Evolutionary conservation across 30 jellyfish, hydroid and myxozoan genomes (phyloP).

Genomic region (Nemopilema nomurai): DNA sequence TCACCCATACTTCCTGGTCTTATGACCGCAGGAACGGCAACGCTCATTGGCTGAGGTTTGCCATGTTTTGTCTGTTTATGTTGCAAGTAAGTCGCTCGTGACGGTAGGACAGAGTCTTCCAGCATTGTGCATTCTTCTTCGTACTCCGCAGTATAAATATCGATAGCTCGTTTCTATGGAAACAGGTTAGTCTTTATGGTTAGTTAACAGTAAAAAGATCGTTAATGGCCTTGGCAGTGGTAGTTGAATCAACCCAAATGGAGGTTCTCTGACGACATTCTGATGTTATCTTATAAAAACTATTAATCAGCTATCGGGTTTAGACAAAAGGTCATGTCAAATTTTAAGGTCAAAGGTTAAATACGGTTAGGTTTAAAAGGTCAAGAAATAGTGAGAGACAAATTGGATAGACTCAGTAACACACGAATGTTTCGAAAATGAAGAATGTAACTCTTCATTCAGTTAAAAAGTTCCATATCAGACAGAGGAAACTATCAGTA

Average conservation of each 20-base stretch:
- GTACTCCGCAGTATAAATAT: slow-evolving; percentile 74
- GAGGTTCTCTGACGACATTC: neutral
- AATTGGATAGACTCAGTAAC: too few species aligned
- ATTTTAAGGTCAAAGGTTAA: neutral
- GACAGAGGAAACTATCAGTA: too few species aligned
- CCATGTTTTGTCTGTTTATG: slow-evolving; percentile 70
- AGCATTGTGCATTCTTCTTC: slow-evolving; percentile 91
- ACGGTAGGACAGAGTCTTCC: slow-evolving; percentile 88
- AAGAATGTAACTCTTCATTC: too few species aligned
- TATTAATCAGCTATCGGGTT: too few species aligned
- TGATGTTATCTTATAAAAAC: too few species aligned
- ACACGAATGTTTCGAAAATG: too few species aligned
- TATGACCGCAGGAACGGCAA: slow-evolving; percentile 93
- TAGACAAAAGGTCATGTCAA: neutral
- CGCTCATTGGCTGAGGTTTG: slow-evolving; percentile 81
- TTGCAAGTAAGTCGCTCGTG: slow-evolving; percentile 84
- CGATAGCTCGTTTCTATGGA: slow-evolving; percentile 79
- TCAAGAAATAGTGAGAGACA: neutral
- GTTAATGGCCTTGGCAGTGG: neutral
- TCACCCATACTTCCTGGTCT: slow-evolving; percentile 96
- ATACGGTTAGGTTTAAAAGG: neutral
- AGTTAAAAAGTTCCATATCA: too few species aligned
- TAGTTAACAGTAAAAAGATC: neutral
- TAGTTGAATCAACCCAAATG: neutral
- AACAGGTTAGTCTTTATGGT: slow-evolving; percentile 35